phyloP scores from a whole-genome alignment of 2,797 vertebrate species.

The Buphagus erythrorhynchus region DNA sequence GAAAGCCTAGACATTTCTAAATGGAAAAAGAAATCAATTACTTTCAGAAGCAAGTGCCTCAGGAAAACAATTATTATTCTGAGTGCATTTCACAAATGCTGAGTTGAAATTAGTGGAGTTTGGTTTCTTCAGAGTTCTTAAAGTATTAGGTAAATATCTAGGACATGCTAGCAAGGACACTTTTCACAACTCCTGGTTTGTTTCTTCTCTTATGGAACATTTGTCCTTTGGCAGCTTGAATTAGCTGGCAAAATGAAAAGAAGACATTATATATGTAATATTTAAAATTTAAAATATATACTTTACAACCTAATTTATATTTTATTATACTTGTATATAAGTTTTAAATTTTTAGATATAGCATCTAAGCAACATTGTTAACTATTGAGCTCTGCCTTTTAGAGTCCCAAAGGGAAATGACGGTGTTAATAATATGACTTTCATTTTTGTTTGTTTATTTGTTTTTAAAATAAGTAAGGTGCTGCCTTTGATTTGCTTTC shows the following conservation, averaged over 20 bases:
- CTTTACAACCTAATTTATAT: neutral
- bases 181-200: neutral
- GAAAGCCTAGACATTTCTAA: neutral
- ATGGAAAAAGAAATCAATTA: neutral
- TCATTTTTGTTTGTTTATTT: neutral
- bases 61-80: conserved; percentile 36
- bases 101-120: neutral
- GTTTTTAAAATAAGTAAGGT: neutral
- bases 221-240: neutral
- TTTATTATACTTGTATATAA: neutral
- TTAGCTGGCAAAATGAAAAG: neutral
- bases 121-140: neutral
- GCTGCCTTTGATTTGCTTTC: neutral
- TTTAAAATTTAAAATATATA: neutral
- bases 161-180: neutral
- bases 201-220: neutral
- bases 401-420: neutral
- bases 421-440: neutral
- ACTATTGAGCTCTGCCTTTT: neutral
- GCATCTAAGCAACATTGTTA: neutral
- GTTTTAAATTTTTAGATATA: neutral
- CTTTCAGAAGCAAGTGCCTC: neutral
- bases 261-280: neutral
- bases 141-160: neutral
- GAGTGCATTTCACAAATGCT: neutral